Base-by-base conservation (phyloP, 2,888 invertebrate species). In the Hypsopygia costalis region DNA sequence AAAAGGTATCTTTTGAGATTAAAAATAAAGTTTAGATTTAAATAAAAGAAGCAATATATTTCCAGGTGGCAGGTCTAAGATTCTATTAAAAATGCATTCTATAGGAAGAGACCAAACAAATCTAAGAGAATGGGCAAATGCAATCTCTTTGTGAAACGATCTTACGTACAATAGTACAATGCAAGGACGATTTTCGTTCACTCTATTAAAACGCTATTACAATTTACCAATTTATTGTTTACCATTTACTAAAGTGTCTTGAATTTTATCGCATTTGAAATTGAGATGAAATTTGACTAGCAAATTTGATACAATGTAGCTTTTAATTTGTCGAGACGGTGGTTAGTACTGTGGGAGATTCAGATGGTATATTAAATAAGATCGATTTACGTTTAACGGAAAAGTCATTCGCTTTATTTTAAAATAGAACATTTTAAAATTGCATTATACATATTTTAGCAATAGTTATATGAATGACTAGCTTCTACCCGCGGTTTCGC, bases 121-220 rank as follows among this genome's bases (percentile, higher is more conserved):
- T 68, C 58, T 64, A 61, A 57, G 53, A 66, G 70, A 69, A 65
- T 55, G 50, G 54, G 51, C 62, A 55, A 55, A 73, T 64, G 74
- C 78, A 78, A 75, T 79, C 74, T 63, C 71, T 75, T 79, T 72
- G 75, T 74, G 63, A 64, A 59, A 63, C 64, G 63, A 62, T 72
- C 70, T 62, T 51, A 53, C 63, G 65, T 54, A 82, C 83, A 85
- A 86, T 81, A 55, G 80, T 60, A 85, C 85, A 85, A 83, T 65
- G 76, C 81, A 86, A 85, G 86, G 86, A 81, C 82, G 81, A 72
- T 69, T 80, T 80, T 79, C 69, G 73, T 75, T 74, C 78, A 70
- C 73, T 73, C 69, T 72, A 85, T 85, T 83, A 85, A 85, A 83
- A 74, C 56, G 68, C 79, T 76, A 81, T 85, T 81, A 80, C 65